Evolutionary conservation across 1,140 invertebrate genomes (phyloP).

Genomic region (Bombus breviceps): DNA sequence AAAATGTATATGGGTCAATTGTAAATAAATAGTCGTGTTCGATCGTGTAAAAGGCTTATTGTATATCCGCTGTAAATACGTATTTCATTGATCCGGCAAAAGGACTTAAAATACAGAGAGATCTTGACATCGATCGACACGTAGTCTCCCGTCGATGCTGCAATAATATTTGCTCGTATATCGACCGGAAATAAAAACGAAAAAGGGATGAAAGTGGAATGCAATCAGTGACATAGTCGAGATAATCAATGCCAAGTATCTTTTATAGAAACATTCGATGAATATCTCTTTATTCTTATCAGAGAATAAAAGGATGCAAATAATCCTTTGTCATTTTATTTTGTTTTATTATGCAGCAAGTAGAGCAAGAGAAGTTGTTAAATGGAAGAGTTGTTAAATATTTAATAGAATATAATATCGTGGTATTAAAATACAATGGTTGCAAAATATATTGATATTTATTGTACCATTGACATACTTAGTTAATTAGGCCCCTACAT

Average conservation of each 20-base stretch:
- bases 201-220: background rate
- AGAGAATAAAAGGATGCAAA: background rate
- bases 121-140: conserved; percentile 9
- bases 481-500: background rate
- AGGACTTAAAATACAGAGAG: background rate
- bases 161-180: conserved; percentile 17
- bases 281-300: background rate
- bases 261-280: too few species aligned
- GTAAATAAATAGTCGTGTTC: conserved; percentile 23
- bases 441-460: background rate
- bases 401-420: background rate
- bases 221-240: background rate
- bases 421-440: background rate
- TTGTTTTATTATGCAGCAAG: background rate
- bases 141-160: background rate
- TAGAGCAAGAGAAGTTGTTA: background rate
- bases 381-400: background rate
- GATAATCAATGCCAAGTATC: background rate
- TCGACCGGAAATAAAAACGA: background rate
- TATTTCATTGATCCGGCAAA: background rate
- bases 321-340: background rate
- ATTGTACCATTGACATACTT: background rate
- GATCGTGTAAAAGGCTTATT: conserved; percentile 3
- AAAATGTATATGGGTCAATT: conserved; percentile 12
- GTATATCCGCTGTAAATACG: background rate